Evolutionary conservation across 1,140 invertebrate genomes (phyloP).

Genomic region (Cotesia typhae): DNA sequence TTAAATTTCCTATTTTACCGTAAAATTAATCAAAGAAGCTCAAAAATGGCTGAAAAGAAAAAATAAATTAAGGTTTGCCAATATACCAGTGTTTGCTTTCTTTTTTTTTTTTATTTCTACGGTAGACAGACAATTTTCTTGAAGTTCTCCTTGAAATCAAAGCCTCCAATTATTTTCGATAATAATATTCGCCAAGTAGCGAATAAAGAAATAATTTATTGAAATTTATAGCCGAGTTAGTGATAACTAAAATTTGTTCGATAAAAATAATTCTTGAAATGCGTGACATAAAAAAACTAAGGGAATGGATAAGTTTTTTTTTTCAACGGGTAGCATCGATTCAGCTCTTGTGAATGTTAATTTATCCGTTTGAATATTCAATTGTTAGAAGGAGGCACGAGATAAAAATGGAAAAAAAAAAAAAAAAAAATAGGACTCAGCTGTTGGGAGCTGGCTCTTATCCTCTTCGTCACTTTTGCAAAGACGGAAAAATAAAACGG

Average conservation of each 20-base stretch:
- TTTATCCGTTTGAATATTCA: conserved; percentile 40
- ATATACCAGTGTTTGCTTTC: too few relatives aligned
- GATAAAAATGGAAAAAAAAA: conserved; percentile 1
- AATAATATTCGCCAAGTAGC: too few relatives aligned
- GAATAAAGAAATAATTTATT: neutral
- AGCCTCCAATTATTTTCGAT: too few relatives aligned
- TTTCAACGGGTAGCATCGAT: neutral
- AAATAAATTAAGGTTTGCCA: too few relatives aligned
- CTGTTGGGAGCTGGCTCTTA: neutral
- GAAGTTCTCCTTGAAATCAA: too few relatives aligned
- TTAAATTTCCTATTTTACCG: too few relatives aligned
- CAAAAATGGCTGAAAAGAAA: too few relatives aligned
- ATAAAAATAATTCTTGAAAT: conserved; percentile 16
- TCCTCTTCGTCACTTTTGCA: conserved; percentile 20
- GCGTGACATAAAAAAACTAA: neutral
- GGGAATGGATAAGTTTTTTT: neutral
- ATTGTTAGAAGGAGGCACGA: conserved; percentile 29
- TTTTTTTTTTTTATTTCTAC: too few relatives aligned
- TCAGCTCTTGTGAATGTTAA: conserved; percentile 35
- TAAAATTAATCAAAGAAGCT: too few relatives aligned
- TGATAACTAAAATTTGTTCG: neutral
- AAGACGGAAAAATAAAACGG: neutral
- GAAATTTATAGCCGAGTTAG: neutral
- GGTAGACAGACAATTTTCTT: too few relatives aligned
- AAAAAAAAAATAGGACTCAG: neutral